Evolutionary conservation across 2,888 invertebrate genomes (phyloP).

Genomic region (Hipparchia semele): DNA sequence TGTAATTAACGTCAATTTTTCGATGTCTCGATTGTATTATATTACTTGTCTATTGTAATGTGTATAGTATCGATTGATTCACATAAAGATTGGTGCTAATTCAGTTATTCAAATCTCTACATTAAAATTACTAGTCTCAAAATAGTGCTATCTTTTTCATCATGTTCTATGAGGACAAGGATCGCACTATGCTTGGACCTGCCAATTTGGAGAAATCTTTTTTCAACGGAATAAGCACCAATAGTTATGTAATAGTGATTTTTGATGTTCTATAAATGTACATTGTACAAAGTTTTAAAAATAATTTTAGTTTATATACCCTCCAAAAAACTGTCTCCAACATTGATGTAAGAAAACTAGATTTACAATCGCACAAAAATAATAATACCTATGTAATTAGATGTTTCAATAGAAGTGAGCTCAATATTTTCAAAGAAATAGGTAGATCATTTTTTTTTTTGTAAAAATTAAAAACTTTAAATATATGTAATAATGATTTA

Average conservation of each 20-base stretch:
- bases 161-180: too few species aligned
- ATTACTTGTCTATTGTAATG: not conserved
- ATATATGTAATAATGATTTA: not conserved
- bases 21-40: slow-evolving; percentile 17
- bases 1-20: slow-evolving; percentile 30
- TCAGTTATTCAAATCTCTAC: too few species aligned
- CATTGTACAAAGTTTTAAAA: not conserved
- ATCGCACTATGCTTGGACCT: too few species aligned
- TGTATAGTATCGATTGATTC: slow-evolving; percentile 1
- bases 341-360: not conserved
- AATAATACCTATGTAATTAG: too few species aligned
- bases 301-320: not conserved
- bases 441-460: not conserved
- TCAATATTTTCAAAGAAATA: not conserved
- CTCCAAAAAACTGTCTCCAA: not conserved
- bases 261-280: not conserved
- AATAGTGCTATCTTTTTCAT: too few species aligned
- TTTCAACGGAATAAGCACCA: too few species aligned
- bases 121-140: too few species aligned
- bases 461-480: not conserved
- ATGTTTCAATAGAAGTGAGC: not conserved
- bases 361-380: not conserved
- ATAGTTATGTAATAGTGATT: too few species aligned
- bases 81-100: not conserved
- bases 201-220: too few species aligned